Evolutionary conservation across 2,113 vertebrate genomes (phyloP).

Genomic region (Ceyx melanurus): DNA sequence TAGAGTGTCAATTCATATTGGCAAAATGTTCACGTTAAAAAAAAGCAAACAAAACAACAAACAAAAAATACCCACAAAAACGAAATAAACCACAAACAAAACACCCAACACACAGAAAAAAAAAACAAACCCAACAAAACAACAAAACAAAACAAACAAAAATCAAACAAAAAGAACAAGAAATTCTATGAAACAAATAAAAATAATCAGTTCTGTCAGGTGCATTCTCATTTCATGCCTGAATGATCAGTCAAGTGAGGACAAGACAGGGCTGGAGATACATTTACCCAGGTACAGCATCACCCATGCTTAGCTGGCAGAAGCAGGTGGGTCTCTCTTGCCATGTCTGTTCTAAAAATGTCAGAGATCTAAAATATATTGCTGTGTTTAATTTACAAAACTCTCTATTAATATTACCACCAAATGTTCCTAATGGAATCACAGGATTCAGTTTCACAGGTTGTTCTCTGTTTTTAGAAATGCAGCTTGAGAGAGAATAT

Average conservation of each 20-base stretch:
- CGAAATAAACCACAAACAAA: background rate
- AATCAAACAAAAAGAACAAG: background rate
- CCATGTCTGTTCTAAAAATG: background rate
- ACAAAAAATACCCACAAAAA: background rate
- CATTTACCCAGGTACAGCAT: background rate
- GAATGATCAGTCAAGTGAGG: background rate
- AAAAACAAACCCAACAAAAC: background rate
- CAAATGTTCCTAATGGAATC: background rate
- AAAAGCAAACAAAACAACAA: background rate
- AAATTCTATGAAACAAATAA: background rate
- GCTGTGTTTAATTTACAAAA: constrained; percentile 6
- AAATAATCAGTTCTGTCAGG: background rate
- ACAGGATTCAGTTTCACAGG: background rate
- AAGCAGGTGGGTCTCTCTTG: background rate
- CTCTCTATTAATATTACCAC: background rate
- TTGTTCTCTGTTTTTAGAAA: background rate
- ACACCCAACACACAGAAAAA: too few relatives aligned
- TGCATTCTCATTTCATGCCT: background rate
- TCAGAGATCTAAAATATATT: background rate
- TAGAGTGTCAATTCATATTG: background rate
- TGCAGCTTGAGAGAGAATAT: background rate
- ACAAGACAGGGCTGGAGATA: background rate
- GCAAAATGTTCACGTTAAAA: background rate
- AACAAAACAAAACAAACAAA: background rate
- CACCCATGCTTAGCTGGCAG: background rate